A percentile compares a stretch with the other conserved stretches of the same genome.
Evolutionary conservation across 1,140 invertebrate species (phyloP).

Genomic region (Ptiloglossa arizonensis): DNA sequence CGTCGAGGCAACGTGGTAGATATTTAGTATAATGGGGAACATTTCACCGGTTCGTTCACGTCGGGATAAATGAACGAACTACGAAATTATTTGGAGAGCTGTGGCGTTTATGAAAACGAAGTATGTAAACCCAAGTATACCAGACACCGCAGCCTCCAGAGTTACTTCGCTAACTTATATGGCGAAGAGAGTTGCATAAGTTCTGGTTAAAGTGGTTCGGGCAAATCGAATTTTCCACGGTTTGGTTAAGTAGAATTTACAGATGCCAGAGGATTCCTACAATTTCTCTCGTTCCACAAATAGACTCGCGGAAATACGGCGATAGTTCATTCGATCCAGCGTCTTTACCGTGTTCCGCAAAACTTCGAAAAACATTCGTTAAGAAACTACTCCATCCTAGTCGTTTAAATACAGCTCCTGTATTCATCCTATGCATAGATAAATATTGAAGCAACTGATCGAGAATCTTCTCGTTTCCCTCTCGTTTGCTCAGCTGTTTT

Average conservation of each 20-base stretch:
- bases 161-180: conserved; percentile 31
- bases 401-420: no score
- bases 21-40: no score
- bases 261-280: background rate
- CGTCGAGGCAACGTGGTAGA: no score
- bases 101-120: conserved; percentile 7
- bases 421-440: no score
- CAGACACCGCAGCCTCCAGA: background rate
- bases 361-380: no score
- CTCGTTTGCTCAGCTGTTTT: no score
- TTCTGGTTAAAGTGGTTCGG: conserved; percentile 24
- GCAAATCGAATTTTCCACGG: conserved; percentile 32
- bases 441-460: no score
- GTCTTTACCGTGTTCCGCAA: no score
- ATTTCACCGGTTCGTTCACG: background rate
- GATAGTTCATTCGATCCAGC: no score
- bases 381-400: no score
- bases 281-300: background rate
- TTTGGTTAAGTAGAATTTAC: conserved; percentile 29
- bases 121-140: background rate
- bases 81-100: conserved; percentile 26
- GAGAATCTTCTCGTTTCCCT: no score
- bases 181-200: conserved; percentile 17
- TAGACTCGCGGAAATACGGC: background rate
- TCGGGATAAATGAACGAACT: conserved; percentile 9